A percentile compares a stretch with the other conserved stretches of the same genome.
phyloP scores from a whole-genome alignment of 2,113 vertebrate genomes.

The Zosterops borbonicus region DNA sequence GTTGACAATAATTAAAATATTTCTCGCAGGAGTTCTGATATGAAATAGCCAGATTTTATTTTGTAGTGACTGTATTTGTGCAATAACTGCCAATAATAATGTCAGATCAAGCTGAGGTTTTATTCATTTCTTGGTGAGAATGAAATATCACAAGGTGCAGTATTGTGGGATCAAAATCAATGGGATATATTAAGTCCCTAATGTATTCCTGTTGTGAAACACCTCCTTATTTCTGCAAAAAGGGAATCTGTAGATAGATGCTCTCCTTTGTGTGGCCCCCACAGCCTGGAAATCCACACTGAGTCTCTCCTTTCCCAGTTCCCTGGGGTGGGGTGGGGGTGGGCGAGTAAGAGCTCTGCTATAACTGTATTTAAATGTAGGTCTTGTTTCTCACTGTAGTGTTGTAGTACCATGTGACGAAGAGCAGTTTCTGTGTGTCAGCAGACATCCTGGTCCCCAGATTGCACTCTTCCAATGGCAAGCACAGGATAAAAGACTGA shows the following conservation, averaged over 20 bases:
- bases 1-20: not conserved
- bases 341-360: not conserved
- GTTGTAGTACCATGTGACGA: not conserved
- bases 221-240: not conserved
- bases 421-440: not conserved
- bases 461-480: not conserved
- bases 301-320: not conserved
- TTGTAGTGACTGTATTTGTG: not conserved
- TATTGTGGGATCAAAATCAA: not conserved
- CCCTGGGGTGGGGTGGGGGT: not conserved
- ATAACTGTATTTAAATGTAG: not conserved
- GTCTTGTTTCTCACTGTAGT: rapidly evolving
- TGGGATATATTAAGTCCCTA: not conserved
- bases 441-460: not conserved
- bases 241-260: not conserved
- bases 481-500: not conserved
- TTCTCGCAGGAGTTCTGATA: not conserved
- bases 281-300: not conserved
- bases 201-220: not conserved
- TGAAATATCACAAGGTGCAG: not conserved
- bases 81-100: not conserved
- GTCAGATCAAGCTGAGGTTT: not conserved
- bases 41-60: not conserved
- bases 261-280: rapidly evolving
- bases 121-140: not conserved